A percentile compares a stretch with the other conserved stretches of the same genome.
Evolutionary conservation across 1,140 invertebrate species (phyloP).

Genomic region (Bombus terrestris): DNA sequence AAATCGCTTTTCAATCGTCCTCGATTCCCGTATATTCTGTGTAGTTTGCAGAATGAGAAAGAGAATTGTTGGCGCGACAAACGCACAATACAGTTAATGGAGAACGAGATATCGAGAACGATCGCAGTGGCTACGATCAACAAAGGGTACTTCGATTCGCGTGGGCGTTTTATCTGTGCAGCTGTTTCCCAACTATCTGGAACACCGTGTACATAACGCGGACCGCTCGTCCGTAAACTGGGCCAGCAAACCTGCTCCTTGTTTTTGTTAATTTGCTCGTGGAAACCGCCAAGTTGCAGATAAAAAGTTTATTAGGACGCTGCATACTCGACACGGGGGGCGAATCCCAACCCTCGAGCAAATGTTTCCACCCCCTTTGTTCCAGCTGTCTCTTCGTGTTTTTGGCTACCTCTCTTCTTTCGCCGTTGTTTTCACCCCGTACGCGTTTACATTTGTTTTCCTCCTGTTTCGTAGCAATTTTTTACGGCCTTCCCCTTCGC

Average conservation of each 20-base stretch:
- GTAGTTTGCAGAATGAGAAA: not conserved
- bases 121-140: conserved; percentile 39
- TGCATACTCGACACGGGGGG: not conserved
- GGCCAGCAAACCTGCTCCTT: conserved; percentile 21
- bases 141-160: conserved; percentile 22
- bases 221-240: conserved; percentile 51
- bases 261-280: conserved; percentile 57
- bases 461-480: not conserved
- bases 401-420: not conserved
- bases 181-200: conserved; percentile 35
- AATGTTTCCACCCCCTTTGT: not conserved
- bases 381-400: not conserved
- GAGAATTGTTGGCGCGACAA: not conserved
- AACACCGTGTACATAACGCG: conserved; percentile 2
- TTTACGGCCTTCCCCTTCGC: too few species aligned
- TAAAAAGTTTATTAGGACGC: conserved; percentile 44
- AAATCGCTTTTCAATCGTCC: not conserved
- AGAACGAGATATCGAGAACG: conserved; percentile 28
- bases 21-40: too few species aligned
- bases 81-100: not conserved
- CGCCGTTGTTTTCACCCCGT: not conserved
- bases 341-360: not conserved
- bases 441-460: not conserved
- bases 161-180: conserved; percentile 42
- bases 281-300: conserved; percentile 48